These are phyloP conservation scores for Drosophila athabasca DNA, from an alignment of 1,140 invertebrate species.

Conservation along the genomic window DNA sequence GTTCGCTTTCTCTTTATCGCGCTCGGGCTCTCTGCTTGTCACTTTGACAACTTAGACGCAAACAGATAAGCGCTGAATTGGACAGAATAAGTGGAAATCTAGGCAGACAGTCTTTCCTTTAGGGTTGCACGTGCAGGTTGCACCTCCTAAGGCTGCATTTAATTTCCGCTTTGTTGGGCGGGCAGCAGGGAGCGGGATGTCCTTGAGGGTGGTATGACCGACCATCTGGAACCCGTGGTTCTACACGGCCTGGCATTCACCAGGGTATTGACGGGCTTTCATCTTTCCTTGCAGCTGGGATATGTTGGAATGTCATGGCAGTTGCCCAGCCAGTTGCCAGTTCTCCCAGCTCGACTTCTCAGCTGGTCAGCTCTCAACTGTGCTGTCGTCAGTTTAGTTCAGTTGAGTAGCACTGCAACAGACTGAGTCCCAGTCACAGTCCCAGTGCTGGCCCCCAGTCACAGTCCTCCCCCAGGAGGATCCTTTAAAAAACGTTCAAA, in stretches of 20 bases:
- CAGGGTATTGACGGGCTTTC: background rate
- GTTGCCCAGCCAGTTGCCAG: slow-evolving; percentile 8
- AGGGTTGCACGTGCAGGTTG: slow-evolving; percentile 8
- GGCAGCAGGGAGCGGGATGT: no score
- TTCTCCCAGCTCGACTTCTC: slow-evolving; percentile 10
- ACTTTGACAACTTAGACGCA: slow-evolving; percentile 60
- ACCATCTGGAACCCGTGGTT: no score
- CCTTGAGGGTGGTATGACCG: no score
- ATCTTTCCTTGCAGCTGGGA: background rate
- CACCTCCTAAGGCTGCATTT: slow-evolving; percentile 46
- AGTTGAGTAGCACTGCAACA: slow-evolving; percentile 61
- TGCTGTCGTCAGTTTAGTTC: slow-evolving; percentile 71
- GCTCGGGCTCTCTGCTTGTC: slow-evolving; percentile 10
- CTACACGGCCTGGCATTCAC: no score
- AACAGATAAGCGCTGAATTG: slow-evolving; percentile 34
- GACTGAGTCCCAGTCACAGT: slow-evolving; percentile 5
- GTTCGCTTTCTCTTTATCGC: background rate
- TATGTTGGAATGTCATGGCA: background rate
- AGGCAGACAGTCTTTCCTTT: background rate
- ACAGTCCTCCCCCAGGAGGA: slow-evolving; percentile 2
- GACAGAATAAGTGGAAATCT: background rate
- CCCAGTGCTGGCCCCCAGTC: no score
- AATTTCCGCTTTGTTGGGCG: slow-evolving; percentile 46
- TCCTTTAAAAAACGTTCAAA: slow-evolving; percentile 51
- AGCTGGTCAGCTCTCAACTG: slow-evolving; percentile 29